Base-by-base conservation (phyloP, 1,140 invertebrate species). In the Papilio machaon region DNA sequence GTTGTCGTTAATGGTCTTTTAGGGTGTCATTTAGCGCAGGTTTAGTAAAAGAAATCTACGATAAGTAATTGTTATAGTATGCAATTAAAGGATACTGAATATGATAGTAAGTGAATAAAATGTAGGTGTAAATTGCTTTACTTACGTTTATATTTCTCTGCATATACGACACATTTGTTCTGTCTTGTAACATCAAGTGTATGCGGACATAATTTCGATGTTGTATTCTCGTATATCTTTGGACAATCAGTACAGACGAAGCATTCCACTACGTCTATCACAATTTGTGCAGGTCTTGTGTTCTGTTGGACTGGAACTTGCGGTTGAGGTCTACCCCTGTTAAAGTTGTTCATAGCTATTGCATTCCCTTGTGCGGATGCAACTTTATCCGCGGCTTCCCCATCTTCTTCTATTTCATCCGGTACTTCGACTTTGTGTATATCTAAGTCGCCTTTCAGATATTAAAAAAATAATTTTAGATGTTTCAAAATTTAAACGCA, bases 101-200 rank as follows among this genome's bases (percentile, higher is more conserved):
- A 7, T 43, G 38, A 2, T 7, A 43, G 7, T 43, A 43, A 43
- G 38, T 43, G 38, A 43, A 43, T 43, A 43, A 43, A 43, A 43
- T 43, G 4, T 43, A n/a, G 43, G 23, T 9, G 19, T 30, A 23
- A 52, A 54, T 35, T 17, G 8, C 30, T n/a, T 43, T 17, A 90
- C 88, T 88, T 84, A 92, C 91, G 82, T 86, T 73, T 85, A 80
- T 90, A 93, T 80, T 89, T 85, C 64, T 93, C 92, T 9, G 85
- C 83, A 67, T 91, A 93, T 3, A 81, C 60, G 11, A 93, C 87
- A 82, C 92, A 93, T 80, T 81, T 87, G 3, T 81, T 82, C 73
- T 84, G 81, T 70, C 87, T 90, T 0, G 73, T 73, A 15, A 80
- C 64, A 77, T 92, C 88, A 6, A 83, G 52, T 2, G 82, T 86